Conservation (phyloP, 2,113 vertebrate species). For the Menura novaehollandiae region DNA sequence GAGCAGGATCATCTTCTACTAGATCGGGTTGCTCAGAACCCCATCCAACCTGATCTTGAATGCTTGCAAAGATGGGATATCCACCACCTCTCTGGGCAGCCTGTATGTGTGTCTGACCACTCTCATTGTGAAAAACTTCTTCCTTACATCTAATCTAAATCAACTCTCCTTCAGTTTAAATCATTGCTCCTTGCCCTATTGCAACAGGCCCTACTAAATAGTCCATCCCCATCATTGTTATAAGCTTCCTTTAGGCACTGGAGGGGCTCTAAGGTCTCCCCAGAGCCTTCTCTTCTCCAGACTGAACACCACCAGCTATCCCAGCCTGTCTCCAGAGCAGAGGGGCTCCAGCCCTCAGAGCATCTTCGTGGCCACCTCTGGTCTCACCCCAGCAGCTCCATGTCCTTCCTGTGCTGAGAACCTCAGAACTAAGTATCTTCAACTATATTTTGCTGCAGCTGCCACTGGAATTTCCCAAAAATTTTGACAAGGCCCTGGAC, state of each 20-base stretch:
- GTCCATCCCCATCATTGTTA: background rate
- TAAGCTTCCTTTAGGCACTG: background rate
- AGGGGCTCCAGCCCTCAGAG: background rate
- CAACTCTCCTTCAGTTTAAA: background rate
- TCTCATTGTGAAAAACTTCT: background rate
- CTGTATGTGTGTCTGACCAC: background rate
- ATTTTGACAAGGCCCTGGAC: background rate
- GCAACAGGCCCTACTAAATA: background rate
- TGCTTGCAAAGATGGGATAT: background rate
- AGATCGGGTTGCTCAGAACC: background rate
- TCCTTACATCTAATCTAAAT: background rate
- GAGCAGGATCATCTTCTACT: background rate
- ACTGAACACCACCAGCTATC: background rate
- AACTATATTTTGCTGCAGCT: background rate
- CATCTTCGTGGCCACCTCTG: background rate
- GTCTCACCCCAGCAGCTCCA: background rate
- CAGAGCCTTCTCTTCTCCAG: background rate
- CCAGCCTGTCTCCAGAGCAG: background rate
- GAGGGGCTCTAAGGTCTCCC: background rate
- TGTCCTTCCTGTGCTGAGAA: background rate
- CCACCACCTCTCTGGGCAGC: background rate
- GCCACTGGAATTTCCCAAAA: background rate
- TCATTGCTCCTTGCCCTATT: fast-evolving
- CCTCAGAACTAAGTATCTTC: background rate
- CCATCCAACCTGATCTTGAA: background rate